Conservation (phyloP, 53 echinoderm and acorn worm species). For the Patiria pectinifera region DNA sequence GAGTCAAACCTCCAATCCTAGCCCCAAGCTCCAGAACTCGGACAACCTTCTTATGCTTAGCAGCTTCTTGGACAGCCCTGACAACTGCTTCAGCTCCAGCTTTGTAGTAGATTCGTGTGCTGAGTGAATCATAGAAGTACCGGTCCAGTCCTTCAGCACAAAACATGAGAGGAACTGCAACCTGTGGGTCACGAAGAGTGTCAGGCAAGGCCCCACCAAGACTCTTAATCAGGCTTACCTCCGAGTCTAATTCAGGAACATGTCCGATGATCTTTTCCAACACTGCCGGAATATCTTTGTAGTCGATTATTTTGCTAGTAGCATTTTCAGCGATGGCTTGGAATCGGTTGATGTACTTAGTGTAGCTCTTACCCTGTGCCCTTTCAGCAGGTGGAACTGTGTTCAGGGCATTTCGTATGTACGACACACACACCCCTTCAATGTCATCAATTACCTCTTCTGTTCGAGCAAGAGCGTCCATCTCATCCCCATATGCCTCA, state of each 20-base stretch:
- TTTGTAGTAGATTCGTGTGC: constrained; percentile 87
- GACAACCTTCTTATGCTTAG: constrained; percentile 81
- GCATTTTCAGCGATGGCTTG: constrained; percentile 62
- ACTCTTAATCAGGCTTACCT: constrained; percentile 81
- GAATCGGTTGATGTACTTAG: constrained; percentile 78
- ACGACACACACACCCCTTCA: constrained; percentile 75
- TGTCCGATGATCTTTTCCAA: constrained; percentile 66
- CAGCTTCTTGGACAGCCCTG: constrained; percentile 71
- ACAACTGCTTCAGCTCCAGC: constrained; percentile 79
- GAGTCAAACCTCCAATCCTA: constrained; percentile 91
- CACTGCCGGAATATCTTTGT: constrained; percentile 73
- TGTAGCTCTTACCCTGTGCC: constrained; percentile 68
- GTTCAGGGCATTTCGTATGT: constrained; percentile 83
- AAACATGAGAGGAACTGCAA: constrained; percentile 88
- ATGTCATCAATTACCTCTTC: constrained; percentile 74
- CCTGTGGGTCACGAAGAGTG: constrained; percentile 86
- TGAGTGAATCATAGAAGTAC: constrained; percentile 91
- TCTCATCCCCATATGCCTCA: constrained; percentile 68
- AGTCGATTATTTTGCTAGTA: constrained; percentile 62
- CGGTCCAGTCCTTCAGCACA: constrained; percentile 85
- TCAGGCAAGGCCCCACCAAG: constrained; percentile 89
- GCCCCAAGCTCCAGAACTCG: constrained; percentile 93
- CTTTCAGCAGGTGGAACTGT: constrained; percentile 77
- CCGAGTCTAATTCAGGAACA: constrained; percentile 84
- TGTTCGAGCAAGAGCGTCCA: constrained; percentile 77